Percentiles rank a stretch among this genome's conserved stretches.
Conservation (phyloP, 2,797 vertebrate genomes). For the Scarus forsteni region DNA sequence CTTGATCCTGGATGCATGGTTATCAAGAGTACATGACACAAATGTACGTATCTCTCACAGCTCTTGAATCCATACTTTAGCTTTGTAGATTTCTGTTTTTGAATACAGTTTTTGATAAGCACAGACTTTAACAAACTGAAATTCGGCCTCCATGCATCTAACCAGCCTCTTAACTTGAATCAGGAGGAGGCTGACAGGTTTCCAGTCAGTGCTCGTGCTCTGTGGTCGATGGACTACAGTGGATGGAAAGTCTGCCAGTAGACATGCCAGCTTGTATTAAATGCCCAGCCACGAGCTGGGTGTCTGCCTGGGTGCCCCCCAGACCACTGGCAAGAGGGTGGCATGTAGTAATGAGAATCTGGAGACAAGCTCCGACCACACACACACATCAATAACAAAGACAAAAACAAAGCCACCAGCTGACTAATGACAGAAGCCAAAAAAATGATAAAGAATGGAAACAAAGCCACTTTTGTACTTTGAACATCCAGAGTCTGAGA, state of each 20-base stretch:
- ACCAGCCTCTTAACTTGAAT: constrained; percentile 36
- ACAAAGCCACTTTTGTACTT: constrained; percentile 18
- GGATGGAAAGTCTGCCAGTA: constrained; percentile 45
- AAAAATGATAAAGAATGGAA: constrained; percentile 5
- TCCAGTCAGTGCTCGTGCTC: constrained; percentile 46
- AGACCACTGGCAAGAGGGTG: constrained; percentile 61
- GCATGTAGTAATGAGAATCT: constrained; percentile 73
- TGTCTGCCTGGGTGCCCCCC: constrained; percentile 55
- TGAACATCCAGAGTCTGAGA: constrained; percentile 1
- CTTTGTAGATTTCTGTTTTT: too few species aligned
- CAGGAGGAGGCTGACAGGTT: constrained; percentile 39
- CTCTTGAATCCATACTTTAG: too few species aligned
- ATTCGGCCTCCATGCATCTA: neutral
- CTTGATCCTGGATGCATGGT: too few species aligned
- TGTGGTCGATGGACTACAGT: constrained; percentile 38
- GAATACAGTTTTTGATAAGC: too few species aligned
- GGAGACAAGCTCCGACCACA: constrained; percentile 55
- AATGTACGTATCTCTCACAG: too few species aligned
- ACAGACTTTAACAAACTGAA: too few species aligned
- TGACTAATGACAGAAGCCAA: neutral
- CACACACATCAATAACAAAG: constrained; percentile 19
- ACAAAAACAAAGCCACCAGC: constrained; percentile 31
- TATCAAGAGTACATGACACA: too few species aligned
- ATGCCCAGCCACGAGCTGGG: constrained; percentile 67
- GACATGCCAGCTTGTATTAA: constrained; percentile 55